These are phyloP conservation scores for Macrobrachium rosenbergii DNA, from an alignment of 1,140 invertebrate genomes.

Conservation along the genomic window DNA sequence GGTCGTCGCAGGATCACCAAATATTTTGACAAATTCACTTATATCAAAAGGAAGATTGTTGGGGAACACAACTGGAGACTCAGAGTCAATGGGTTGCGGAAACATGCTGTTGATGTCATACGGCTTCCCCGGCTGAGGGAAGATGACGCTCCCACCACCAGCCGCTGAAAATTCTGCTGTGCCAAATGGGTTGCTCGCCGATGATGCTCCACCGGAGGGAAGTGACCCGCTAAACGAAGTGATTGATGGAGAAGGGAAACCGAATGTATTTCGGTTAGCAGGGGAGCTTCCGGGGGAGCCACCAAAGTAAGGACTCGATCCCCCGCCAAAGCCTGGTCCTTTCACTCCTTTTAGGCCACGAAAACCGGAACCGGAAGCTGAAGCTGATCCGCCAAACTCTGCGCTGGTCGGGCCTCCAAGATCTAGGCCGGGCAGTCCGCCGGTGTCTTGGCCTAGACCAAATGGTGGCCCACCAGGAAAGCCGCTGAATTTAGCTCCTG, in stretches of 20 bases:
- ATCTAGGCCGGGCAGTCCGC: neutral
- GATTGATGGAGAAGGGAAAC: neutral
- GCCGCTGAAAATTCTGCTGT: neutral
- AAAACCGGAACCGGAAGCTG: neutral
- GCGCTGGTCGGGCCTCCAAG: too few relatives aligned
- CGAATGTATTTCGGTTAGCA: neutral
- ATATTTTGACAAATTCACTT: too few relatives aligned
- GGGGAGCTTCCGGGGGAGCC: neutral
- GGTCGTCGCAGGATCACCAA: too few relatives aligned
- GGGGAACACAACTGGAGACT: neutral
- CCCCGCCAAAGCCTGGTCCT: neutral
- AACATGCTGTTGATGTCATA: neutral
- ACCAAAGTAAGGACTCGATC: neutral
- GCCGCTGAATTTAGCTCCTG: neutral
- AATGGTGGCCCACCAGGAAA: neutral
- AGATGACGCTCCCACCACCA: neutral
- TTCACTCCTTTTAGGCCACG: neutral
- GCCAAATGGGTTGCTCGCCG: neutral
- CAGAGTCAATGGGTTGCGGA: neutral
- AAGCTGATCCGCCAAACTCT: neutral
- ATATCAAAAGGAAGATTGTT: slow-evolving; percentile 22
- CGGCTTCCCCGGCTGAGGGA: slow-evolving; percentile 14
- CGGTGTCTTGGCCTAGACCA: neutral
- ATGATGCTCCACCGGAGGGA: neutral
- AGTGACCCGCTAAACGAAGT: neutral